Evolutionary conservation across 2,797 vertebrate species (phyloP), one percentile per base, ranked within the genome.

Genomic region (Otus scops): DNA sequence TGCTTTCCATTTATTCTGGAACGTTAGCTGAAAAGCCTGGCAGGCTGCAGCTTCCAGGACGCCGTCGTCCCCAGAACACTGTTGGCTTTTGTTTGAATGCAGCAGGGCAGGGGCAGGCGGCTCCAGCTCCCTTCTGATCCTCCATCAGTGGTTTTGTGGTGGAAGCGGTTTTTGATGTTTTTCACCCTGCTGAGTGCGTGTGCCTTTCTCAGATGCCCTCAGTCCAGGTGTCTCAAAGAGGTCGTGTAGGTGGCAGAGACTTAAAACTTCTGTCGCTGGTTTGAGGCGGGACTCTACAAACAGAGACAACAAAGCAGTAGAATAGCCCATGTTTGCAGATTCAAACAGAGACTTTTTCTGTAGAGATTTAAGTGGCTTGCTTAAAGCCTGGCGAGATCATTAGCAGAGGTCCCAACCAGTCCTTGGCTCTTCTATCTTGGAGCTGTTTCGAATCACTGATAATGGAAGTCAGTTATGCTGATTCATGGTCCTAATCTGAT

Each of bases 71-170:
- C 54, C 54, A 3, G 27, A 4, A 9, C 5, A 0, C 67, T 1
- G 2, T 0, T 9, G 92, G 36, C 26, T 13, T 26, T 34, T 19
- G 51, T 11, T 30, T 1, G 8, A 28, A 0, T 0, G 0, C 1
- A 6, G 20, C 56, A 0, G 9, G 2, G 16, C 8, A 0, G 38
- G 5, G 26, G 18, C n/a, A 8, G 47, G 36, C 79, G 9, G 73
- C 9, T 17, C 47, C 70, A 7, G 41, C 64, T 23, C 64, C 1
- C 0, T 4, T 4, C 14, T 0, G 16, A 3, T 28, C 3, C 63
- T 11, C n/a, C 38, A 1, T 10, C 47, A 1, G n/a, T 8, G 4
- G 32, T 9, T 48, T 15, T 45, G 59, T 15, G 14, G 10, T 6
- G 18, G 47, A 13, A 81, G 43, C 13, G 20, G 32, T 0, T 82